These are phyloP conservation scores for Lepilemur ruficaudatus DNA, from an alignment of 2,797 vertebrate species.

Conservation along the genomic window DNA sequence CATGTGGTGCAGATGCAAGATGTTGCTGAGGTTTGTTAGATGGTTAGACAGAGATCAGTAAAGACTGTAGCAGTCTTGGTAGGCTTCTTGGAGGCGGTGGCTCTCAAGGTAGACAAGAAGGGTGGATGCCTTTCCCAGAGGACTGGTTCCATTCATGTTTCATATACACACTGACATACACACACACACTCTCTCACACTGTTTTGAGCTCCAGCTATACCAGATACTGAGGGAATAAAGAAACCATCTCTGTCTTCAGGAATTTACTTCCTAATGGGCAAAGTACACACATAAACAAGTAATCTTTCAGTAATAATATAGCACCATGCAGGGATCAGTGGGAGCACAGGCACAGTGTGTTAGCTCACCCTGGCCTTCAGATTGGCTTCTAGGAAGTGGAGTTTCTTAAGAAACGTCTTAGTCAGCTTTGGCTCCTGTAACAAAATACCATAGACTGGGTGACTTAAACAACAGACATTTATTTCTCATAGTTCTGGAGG, in stretches of 20 bases:
- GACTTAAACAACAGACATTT: not conserved
- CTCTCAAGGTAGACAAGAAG: not conserved
- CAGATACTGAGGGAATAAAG: not conserved
- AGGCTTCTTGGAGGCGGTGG: not conserved
- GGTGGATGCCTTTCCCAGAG: not conserved
- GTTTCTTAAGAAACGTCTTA: not conserved
- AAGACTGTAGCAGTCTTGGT: not conserved
- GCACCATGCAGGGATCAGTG: not conserved
- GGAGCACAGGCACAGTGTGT: not conserved
- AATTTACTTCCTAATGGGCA: not conserved
- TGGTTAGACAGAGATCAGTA: not conserved
- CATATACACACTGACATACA: not conserved
- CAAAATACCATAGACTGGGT: not conserved
- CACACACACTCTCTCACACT: not conserved
- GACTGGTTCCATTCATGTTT: not conserved
- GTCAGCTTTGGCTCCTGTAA: not conserved
- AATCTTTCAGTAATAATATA: not conserved
- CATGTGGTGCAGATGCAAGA: not conserved
- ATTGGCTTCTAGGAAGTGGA: not conserved
- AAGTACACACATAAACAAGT: not conserved
- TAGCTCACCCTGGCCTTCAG: not conserved
- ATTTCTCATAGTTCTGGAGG: not conserved
- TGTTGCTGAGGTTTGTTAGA: not conserved
- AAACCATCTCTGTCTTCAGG: not conserved
- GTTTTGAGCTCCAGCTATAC: not conserved